Percentiles rank a stretch among this genome's conserved stretches.
Conservation (phyloP, 2,113 vertebrate species). For the Silurus asotus region DNA sequence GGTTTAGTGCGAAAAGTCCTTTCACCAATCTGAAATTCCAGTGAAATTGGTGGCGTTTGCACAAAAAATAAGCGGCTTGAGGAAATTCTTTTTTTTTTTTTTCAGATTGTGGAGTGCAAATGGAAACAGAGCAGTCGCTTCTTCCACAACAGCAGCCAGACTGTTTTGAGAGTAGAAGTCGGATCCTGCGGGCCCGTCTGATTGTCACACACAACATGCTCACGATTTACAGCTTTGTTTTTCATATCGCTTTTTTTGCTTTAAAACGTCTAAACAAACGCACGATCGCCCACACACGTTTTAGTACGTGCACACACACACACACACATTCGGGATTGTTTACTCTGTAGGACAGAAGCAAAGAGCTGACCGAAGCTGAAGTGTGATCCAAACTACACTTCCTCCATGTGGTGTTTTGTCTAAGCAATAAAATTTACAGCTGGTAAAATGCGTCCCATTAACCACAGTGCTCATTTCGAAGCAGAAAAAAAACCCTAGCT, state of each 20-base stretch:
- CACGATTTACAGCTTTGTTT: slow-evolving; percentile 46
- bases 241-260: not conserved
- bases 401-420: not conserved
- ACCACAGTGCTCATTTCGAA: not conserved
- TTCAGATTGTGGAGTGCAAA: slow-evolving; percentile 10
- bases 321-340: not conserved
- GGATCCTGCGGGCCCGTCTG: not conserved
- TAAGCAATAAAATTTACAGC: not conserved
- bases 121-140: not conserved
- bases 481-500: not conserved
- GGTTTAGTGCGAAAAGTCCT: not conserved
- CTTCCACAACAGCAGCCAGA: not conserved
- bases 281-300: not conserved
- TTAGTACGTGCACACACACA: not conserved
- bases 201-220: not conserved
- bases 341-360: not conserved
- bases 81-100: not conserved
- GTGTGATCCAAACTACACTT: not conserved
- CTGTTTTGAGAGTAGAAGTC: not conserved
- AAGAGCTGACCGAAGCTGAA: not conserved
- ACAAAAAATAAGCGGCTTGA: not conserved
- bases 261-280: not conserved
- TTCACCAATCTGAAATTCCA: not conserved
- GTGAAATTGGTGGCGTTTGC: not conserved
- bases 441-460: not conserved